Conservation (phyloP, 2,797 vertebrate genomes). For the Chelon auratus region DNA sequence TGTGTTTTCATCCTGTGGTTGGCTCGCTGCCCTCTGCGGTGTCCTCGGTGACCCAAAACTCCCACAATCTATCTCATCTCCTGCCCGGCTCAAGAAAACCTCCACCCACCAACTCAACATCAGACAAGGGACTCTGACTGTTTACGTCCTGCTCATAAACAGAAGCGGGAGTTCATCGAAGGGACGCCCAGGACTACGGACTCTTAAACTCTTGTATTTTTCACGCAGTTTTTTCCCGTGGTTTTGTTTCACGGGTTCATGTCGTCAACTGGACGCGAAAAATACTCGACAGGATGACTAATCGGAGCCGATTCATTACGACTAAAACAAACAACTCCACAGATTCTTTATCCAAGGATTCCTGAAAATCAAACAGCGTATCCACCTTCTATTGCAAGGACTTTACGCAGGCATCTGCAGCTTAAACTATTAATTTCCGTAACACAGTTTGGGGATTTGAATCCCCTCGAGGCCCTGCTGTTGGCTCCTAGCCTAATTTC, state of each 20-base stretch:
- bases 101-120: conserved; percentile 35
- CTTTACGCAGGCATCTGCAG: conserved; percentile 35
- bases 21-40: conserved; percentile 30
- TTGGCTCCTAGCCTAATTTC: conserved; percentile 27
- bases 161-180: conserved; percentile 18
- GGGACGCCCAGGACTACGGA: conserved; percentile 16
- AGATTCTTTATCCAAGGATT: conserved; percentile 6
- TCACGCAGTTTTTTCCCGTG: neutral
- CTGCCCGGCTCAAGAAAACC: conserved; percentile 25
- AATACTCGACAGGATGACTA: neutral
- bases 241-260: neutral
- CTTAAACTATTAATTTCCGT: conserved; percentile 47
- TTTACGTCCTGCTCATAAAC: conserved; percentile 35
- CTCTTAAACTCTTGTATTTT: neutral
- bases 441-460: conserved; percentile 39
- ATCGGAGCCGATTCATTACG: neutral
- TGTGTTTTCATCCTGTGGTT: conserved; percentile 24
- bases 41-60: conserved; percentile 39
- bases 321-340: conserved; percentile 10
- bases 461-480: conserved; percentile 12
- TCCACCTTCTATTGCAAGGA: conserved; percentile 5
- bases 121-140: conserved; percentile 18
- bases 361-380: conserved; percentile 20
- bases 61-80: conserved; percentile 45
- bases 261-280: neutral